Evolutionary conservation across 2,797 vertebrate species (phyloP).

Genomic region (Rallus crepitans): DNA sequence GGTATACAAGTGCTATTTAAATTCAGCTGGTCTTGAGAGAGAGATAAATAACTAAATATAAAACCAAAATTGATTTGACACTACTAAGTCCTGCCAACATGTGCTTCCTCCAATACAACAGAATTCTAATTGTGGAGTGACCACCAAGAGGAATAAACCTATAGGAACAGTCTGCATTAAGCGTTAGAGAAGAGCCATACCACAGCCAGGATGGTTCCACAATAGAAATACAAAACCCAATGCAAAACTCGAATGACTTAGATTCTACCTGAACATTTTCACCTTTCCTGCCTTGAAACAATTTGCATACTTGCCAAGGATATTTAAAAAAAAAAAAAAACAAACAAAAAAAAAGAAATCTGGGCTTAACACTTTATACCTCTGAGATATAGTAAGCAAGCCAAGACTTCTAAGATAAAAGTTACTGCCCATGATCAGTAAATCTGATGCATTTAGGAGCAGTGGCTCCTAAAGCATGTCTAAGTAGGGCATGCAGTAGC

Average conservation of each 20-base stretch:
- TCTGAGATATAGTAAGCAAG: not conserved
- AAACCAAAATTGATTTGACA: not conserved
- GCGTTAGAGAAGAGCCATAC: not conserved
- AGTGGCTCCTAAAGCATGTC: no score
- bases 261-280: not conserved
- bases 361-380: not conserved
- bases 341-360: not conserved
- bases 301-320: not conserved
- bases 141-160: not conserved
- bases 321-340: not conserved
- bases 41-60: not conserved
- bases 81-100: not conserved
- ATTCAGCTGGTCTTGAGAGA: not conserved
- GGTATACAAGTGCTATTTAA: not conserved
- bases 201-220: not conserved
- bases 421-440: not conserved
- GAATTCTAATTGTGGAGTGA: not conserved
- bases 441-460: not conserved
- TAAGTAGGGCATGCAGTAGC: not conserved
- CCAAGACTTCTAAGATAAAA: not conserved
- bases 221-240: not conserved
- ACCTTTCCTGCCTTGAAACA: not conserved
- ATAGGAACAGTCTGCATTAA: not conserved
- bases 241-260: not conserved
- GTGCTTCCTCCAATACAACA: not conserved